These are phyloP conservation scores for Nematolebias whitei DNA, from an alignment of 2,113 vertebrate species.

Conservation along the genomic window DNA sequence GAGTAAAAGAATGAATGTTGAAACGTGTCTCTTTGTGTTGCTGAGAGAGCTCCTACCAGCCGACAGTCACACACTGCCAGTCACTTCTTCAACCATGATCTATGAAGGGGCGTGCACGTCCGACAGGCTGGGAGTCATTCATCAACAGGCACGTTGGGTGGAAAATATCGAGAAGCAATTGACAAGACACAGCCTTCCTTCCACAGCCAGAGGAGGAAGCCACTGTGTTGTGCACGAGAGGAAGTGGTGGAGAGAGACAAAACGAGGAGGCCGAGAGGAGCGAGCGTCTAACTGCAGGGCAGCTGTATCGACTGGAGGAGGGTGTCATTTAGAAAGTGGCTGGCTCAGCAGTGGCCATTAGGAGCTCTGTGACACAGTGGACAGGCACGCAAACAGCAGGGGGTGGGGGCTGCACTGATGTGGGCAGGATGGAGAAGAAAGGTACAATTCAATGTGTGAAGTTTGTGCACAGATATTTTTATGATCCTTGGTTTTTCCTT, in stretches of 20 bases:
- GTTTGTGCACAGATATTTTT: too few relatives aligned
- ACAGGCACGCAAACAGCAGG: constrained; percentile 62
- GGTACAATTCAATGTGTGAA: background rate
- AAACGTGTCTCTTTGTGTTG: constrained; percentile 40
- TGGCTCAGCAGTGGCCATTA: constrained; percentile 79
- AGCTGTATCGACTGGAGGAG: constrained; percentile 74
- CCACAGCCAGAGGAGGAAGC: constrained; percentile 13
- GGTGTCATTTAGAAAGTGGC: constrained; percentile 78
- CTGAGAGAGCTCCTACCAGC: constrained; percentile 45
- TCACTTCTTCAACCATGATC: constrained; percentile 54
- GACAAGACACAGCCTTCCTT: constrained; percentile 50
- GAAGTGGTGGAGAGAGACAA: constrained; percentile 24
- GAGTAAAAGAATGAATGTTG: constrained; percentile 53
- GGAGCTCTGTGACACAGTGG: constrained; percentile 74
- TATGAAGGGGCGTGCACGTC: constrained; percentile 35
- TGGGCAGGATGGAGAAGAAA: constrained; percentile 9
- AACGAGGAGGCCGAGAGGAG: constrained; percentile 19
- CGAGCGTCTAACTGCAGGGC: constrained; percentile 61
- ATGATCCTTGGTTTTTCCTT: too few relatives aligned
- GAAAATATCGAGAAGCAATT: constrained; percentile 52
- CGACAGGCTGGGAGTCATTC: constrained; percentile 39
- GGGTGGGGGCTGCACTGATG: constrained; percentile 22
- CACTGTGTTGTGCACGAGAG: constrained; percentile 37
- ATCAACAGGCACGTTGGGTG: constrained; percentile 43
- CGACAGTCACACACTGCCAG: constrained; percentile 44